Conservation (phyloP, 2,113 vertebrate genomes). For the Siphamia tubifer region DNA sequence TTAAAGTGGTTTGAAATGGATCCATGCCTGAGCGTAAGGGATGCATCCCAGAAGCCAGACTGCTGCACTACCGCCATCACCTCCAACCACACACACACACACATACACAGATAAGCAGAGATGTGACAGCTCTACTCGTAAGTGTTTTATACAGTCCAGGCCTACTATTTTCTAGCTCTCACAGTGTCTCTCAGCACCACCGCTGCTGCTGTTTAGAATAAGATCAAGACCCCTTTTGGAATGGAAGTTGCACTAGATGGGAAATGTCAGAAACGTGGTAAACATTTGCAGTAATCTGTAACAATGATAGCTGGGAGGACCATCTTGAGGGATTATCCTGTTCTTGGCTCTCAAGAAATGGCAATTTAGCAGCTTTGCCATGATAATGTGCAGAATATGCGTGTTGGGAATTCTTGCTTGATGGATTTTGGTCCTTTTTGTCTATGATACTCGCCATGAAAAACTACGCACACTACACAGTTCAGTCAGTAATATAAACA, state of each 20-base stretch:
- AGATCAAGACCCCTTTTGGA: conserved; percentile 41
- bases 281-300: conserved; percentile 53
- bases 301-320: conserved; percentile 38
- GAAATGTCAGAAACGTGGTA: conserved; percentile 45
- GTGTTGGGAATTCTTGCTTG: background rate
- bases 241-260: conserved; percentile 27
- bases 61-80: conserved; percentile 10
- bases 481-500: conserved; percentile 41
- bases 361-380: conserved; percentile 8
- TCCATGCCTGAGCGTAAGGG: conserved; percentile 23
- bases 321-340: conserved; percentile 35
- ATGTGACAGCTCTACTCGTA: conserved; percentile 35
- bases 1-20: conserved; percentile 51
- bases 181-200: conserved; percentile 25
- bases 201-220: conserved; percentile 36
- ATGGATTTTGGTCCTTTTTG: conserved; percentile 8
- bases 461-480: background rate
- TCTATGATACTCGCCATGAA: background rate
- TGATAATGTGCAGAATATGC: conserved; percentile 22
- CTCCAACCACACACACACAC: background rate
- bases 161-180: conserved; percentile 16
- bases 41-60: conserved; percentile 54
- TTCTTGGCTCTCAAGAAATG: conserved; percentile 38
- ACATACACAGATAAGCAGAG: conserved; percentile 50
- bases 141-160: conserved; percentile 56